A percentile compares a stretch with the other conserved stretches of the same genome.
Evolutionary conservation across 2,113 vertebrate genomes (phyloP).

Genomic region (Callaeas wilsoni): DNA sequence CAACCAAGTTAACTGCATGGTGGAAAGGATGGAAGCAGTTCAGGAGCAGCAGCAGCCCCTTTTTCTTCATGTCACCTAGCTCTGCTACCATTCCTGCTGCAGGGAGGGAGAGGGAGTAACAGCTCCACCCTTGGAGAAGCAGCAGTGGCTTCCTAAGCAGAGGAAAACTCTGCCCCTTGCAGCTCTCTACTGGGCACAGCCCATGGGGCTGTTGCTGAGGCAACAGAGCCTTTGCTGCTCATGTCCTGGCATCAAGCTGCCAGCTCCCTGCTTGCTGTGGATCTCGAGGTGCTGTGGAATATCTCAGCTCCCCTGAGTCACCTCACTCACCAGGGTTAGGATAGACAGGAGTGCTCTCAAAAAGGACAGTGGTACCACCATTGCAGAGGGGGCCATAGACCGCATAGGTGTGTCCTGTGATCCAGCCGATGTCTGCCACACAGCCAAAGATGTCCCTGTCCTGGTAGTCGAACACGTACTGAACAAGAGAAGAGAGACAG

Average conservation of each 20-base stretch:
- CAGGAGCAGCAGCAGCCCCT: neutral
- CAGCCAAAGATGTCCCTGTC: constrained; percentile 82
- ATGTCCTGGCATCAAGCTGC: neutral
- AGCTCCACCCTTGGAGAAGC: neutral
- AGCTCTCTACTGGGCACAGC: neutral
- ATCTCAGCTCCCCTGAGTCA: neutral
- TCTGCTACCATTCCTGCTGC: neutral
- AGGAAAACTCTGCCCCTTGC: neutral
- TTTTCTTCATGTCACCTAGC: neutral
- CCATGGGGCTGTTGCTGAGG: accelerated
- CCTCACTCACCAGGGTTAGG: constrained; percentile 71
- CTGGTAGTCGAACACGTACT: constrained; percentile 80
- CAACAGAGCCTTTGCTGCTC: neutral
- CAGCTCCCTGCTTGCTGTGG: neutral
- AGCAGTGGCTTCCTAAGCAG: neutral
- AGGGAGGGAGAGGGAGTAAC: neutral
- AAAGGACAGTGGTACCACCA: constrained; percentile 79
- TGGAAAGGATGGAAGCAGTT: neutral
- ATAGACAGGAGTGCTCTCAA: constrained; percentile 80
- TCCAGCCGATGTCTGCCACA: constrained; percentile 83
- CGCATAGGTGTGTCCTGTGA: constrained; percentile 80
- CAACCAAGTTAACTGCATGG: neutral
- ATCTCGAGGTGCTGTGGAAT: neutral
- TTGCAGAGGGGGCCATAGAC: constrained; percentile 82
- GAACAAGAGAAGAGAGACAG: neutral